Base-by-base conservation (phyloP, 1,140 invertebrate species). In the Teleopsis dalmanni region DNA sequence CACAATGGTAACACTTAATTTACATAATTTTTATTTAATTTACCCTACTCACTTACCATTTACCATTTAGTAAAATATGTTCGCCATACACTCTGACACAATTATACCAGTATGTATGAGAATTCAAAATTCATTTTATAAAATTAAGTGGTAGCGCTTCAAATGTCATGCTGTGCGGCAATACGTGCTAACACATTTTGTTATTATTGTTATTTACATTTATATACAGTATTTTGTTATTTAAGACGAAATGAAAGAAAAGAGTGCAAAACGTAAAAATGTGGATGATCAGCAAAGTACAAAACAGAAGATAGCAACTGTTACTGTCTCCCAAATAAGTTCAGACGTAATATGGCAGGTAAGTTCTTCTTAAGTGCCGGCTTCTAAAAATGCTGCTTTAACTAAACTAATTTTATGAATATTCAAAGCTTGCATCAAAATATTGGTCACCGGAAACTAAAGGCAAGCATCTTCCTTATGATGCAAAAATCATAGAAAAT, bases 371-470 rank as follows among this genome's bases (percentile, higher is more conserved):
- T n/a, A n/a, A n/a, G n/a, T n/a, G n/a, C n/a, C n/a, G n/a, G n/a
- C n/a, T n/a, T n/a, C n/a, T n/a, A n/a, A n/a, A n/a, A n/a, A n/a
- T n/a, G n/a, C n/a, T n/a, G n/a, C n/a, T n/a, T n/a, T n/a, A n/a
- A n/a, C n/a, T 14, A 16, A 29, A 27, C 22, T 4, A 11, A 23
- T 13, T 26, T 37, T 26, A 18, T 23, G 8, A 5, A 16, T 18
- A 10, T 29, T 73, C 74, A 56, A 62, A 92, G 88, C 73, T 92
- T 49, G 88, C 90, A 6, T 84, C 84, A 55, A 81, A 90, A 65
- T 91, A 92, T 66, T 95, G 91, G 92, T 83, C 88, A 3, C 88
- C 87, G 2, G 81, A 89, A 59, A 83, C 85, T 0, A 73, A 76
- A 43, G 75, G 79, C 10, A 74, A 80, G 9, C 84, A 88, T 72